A percentile compares a stretch with the other conserved stretches of the same genome.
Conservation (phyloP, 2,797 vertebrate species). For the Garrulus glandarius region DNA sequence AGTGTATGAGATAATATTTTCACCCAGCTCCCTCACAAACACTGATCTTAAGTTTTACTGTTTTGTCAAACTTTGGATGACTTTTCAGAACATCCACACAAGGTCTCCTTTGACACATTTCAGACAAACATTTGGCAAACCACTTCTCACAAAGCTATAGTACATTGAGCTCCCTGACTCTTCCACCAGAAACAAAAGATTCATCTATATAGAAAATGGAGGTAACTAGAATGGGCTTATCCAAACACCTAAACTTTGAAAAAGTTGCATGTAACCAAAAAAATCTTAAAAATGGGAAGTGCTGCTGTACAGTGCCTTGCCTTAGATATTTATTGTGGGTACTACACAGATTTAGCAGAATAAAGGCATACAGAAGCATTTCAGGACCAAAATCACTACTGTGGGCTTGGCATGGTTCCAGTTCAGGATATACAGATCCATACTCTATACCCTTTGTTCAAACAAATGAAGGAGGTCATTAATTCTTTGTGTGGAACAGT, state of each 20-base stretch:
- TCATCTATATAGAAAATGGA: not conserved
- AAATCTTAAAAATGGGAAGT: not conserved
- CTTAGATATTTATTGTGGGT: not conserved
- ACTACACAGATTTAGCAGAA: not conserved
- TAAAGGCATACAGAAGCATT: not conserved
- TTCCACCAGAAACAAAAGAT: not conserved
- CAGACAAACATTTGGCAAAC: not conserved
- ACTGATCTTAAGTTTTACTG: not conserved
- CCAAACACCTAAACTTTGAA: not conserved
- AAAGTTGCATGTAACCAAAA: not conserved
- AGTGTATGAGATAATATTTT: not conserved
- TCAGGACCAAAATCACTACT: not conserved
- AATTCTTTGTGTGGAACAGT: not conserved
- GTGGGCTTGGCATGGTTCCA: not conserved
- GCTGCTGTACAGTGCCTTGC: not conserved
- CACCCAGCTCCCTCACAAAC: not conserved
- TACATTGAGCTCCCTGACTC: not conserved
- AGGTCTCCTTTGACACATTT: not conserved
- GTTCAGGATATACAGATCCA: not conserved
- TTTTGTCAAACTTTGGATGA: not conserved
- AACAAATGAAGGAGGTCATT: not conserved
- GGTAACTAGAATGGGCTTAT: not conserved
- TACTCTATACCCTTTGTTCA: not conserved
- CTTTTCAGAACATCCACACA: not conserved
- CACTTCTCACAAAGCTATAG: not conserved